These are phyloP conservation scores for Drosophila koepferae DNA, from an alignment of 2,888 invertebrate species.

Conservation along the genomic window DNA sequence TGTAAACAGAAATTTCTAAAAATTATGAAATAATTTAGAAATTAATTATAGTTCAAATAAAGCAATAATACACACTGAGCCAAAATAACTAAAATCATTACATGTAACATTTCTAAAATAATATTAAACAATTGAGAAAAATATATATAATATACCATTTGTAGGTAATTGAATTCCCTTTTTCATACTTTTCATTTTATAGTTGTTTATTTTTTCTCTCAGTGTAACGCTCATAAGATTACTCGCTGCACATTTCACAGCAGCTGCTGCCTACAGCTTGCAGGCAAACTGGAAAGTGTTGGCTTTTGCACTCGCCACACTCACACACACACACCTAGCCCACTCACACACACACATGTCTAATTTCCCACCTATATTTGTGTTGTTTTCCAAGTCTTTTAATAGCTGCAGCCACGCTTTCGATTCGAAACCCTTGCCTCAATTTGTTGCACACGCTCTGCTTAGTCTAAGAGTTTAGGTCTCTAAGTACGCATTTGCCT, in stretches of 20 bases:
- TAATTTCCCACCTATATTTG: slow-evolving; percentile 8
- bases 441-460: slow-evolving; percentile 21
- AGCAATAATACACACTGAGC: not conserved
- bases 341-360: slow-evolving; percentile 7
- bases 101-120: no score
- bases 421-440: slow-evolving; percentile 9
- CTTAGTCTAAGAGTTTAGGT: slow-evolving; percentile 2
- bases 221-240: slow-evolving; percentile 13
- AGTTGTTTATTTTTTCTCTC: not conserved
- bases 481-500: slow-evolving; percentile 11
- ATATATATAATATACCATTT: no score
- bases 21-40: not conserved
- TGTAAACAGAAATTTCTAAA: not conserved
- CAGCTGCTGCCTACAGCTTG: slow-evolving; percentile 52
- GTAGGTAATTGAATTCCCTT: no score
- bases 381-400: slow-evolving; percentile 8
- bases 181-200: not conserved
- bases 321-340: slow-evolving; percentile 4
- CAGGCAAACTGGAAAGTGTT: slow-evolving; percentile 76
- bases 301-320: slow-evolving; percentile 30
- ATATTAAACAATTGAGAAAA: no score
- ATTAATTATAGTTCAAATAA: not conserved
- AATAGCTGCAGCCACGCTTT: slow-evolving; percentile 18
- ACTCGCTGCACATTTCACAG: slow-evolving; percentile 45
- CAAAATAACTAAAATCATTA: not conserved